Percentiles rank a stretch among this genome's conserved stretches.
Conservation (phyloP, 1,140 invertebrate species). For the Sinonovacula constricta region DNA sequence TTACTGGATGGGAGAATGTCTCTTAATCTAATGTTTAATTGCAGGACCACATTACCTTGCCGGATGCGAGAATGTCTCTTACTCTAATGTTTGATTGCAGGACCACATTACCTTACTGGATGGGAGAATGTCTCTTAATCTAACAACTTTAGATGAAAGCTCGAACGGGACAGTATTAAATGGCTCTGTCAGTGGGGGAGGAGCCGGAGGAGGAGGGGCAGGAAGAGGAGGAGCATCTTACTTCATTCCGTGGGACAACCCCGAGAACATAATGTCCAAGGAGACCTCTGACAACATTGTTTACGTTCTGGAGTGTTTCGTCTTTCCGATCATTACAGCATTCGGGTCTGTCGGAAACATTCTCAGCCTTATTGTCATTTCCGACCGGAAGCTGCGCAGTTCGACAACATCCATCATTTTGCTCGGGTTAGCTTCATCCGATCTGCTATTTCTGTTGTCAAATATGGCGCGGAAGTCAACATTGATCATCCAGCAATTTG, state of each 20-base stretch:
- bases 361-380: constrained; percentile 49
- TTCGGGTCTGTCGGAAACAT: constrained; percentile 47
- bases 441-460: constrained; percentile 50
- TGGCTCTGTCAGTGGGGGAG: too few species aligned
- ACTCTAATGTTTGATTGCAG: too few species aligned
- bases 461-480: constrained; percentile 55
- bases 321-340: constrained; percentile 52
- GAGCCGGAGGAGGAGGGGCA: too few species aligned
- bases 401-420: constrained; percentile 53
- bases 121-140: too few species aligned
- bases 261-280: constrained; percentile 39
- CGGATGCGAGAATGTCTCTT: too few species aligned
- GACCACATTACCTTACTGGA: too few species aligned
- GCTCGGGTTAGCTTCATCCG: constrained; percentile 49
- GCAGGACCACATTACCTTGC: too few species aligned
- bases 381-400: constrained; percentile 31
- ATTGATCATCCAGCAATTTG: constrained; percentile 45
- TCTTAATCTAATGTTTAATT: too few species aligned
- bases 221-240: not conserved
- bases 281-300: constrained; percentile 28
- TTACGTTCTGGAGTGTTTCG: constrained; percentile 34
- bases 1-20: too few species aligned
- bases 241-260: constrained; percentile 51
- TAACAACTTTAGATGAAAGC: too few species aligned
- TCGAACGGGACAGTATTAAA: too few species aligned